phyloP scores from a whole-genome alignment of 2,797 vertebrate species.

The Choloepus didactylus region DNA sequence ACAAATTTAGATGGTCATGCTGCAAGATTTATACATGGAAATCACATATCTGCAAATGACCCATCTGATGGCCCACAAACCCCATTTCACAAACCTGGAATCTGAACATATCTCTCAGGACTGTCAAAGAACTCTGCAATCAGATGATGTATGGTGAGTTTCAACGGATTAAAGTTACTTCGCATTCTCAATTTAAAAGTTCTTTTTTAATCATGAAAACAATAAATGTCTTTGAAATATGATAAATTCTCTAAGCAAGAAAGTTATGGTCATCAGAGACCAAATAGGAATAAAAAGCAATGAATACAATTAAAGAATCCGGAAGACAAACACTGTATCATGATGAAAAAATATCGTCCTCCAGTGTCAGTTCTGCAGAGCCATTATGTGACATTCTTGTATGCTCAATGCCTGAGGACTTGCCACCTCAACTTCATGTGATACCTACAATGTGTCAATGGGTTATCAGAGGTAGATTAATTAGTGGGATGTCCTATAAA shows the following conservation, averaged over 20 bases:
- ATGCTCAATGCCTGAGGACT: not conserved
- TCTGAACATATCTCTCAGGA: slow-evolving; percentile 2
- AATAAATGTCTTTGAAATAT: slow-evolving; percentile 31
- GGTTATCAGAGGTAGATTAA: not conserved
- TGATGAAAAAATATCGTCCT: not conserved
- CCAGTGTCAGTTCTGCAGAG: not conserved
- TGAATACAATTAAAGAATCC: not conserved
- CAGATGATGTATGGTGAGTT: not conserved
- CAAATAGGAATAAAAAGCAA: not conserved
- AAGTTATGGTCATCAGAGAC: not conserved
- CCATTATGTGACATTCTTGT: not conserved
- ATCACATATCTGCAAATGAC: not conserved
- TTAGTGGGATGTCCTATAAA: not conserved
- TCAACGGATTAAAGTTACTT: not conserved
- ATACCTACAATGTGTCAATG: not conserved
- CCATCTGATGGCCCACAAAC: not conserved
- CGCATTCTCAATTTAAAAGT: not conserved
- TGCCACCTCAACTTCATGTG: not conserved
- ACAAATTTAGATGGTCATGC: not conserved
- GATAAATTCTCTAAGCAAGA: not conserved
- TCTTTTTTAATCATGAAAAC: slow-evolving; percentile 34
- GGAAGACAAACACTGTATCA: not conserved
- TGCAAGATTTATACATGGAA: not conserved
- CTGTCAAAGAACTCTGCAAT: not conserved
- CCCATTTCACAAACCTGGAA: not conserved